Evolutionary conservation across 2,797 vertebrate genomes (phyloP), one percentile per base, ranked within the genome.

Genomic region (Chiroxiphia lanceolata): DNA sequence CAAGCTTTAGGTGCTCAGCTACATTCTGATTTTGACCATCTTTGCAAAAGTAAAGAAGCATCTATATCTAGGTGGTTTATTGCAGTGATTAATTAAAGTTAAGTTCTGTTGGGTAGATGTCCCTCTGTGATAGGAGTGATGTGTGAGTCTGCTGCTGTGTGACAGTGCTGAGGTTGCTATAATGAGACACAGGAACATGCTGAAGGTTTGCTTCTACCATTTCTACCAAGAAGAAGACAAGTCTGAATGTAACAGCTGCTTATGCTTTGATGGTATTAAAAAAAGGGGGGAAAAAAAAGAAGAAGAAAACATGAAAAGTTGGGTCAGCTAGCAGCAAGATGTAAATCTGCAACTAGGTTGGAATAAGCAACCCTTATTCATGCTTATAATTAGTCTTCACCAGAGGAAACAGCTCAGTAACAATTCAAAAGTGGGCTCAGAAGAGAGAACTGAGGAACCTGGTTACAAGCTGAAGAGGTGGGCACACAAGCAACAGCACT

Each of bases 51-150:
- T 26, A 38, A 79, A 76, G 18, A 53, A 69, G 19, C 5, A 6
- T 14, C 21, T 44, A 5, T 44, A 48, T 15, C 14, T 50, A 40
- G 38, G 20, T 48, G 22, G 26, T 48, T 68, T 57, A 44, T 10
- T 63, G 17, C 5, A 48, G 36, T 47, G 16, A 45, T 10, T 51
- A 47, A 27, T 65, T 80, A 53, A 34, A 26, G 36, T 21, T 15
- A 9, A 23, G 14, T 23, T 72, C 40, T 54, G 31, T 38, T 26
- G 40, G 8, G 31, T 1, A 16, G 47, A 10, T n/a, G 38, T 19
- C 60, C 42, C 60, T 11, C 0, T 4, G 42, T 9, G 63, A 26
- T 8, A 64, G 34, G 33, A 84, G n/a, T 14, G 15, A 12, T 0
- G 0, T 17, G 17, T 3, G 51, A 42, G 20, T 15, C 15, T 34